These are phyloP conservation scores for Drosophila orena DNA, from an alignment of 1,140 invertebrate genomes.

Conservation along the genomic window DNA sequence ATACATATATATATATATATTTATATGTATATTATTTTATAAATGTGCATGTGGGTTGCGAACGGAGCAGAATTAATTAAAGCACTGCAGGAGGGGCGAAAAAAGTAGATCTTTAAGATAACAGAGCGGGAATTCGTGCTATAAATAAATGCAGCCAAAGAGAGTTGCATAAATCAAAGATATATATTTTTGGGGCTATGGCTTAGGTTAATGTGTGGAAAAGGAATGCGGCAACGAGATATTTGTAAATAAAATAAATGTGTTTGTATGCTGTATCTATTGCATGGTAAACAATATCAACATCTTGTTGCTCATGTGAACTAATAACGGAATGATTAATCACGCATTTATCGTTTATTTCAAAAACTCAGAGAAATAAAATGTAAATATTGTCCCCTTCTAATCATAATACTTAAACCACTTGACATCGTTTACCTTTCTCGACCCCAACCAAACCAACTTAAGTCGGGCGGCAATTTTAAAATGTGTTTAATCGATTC, in stretches of 20 bases:
- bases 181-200: slow-evolving; percentile 10
- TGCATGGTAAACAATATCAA: too few relatives aligned
- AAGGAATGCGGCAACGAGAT: too few relatives aligned
- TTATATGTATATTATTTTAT: slow-evolving; percentile 2
- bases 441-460: slow-evolving; percentile 1
- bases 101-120: slow-evolving; percentile 61
- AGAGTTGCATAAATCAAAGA: slow-evolving; percentile 36
- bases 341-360: neutral
- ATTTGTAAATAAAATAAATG: neutral
- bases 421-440: slow-evolving; percentile 37
- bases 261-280: too few relatives aligned
- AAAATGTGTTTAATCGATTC: slow-evolving; percentile 46
- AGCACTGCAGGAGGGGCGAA: slow-evolving; percentile 33
- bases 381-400: slow-evolving; percentile 9
- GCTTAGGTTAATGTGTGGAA: neutral
- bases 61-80: slow-evolving; percentile 70
- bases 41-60: slow-evolving; percentile 55
- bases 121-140: slow-evolving; percentile 27
- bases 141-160: slow-evolving; percentile 36
- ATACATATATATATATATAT: neutral
- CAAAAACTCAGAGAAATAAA: neutral
- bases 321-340: too few relatives aligned
- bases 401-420: slow-evolving; percentile 34
- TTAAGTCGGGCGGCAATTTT: slow-evolving; percentile 13
- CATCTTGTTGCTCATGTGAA: too few relatives aligned